Evolutionary conservation across 2,888 invertebrate genomes (phyloP), one percentile per base, ranked within the genome.

Genomic region (Lasioglossum pauxillum): DNA sequence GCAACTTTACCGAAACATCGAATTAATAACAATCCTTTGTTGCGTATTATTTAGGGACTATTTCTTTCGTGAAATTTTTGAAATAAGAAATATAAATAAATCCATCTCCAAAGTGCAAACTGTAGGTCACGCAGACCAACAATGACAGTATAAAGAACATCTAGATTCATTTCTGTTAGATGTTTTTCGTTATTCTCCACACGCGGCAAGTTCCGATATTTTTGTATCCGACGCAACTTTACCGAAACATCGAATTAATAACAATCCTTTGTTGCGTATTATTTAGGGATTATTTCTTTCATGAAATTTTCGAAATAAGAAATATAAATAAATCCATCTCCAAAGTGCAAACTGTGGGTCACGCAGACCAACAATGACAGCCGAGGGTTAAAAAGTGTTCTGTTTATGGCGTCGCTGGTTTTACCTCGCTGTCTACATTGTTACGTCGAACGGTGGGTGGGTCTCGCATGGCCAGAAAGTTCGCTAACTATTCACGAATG

Each of bases 401-500:
- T 67, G 67, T 67, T 67, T 23, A 35, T 19, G 23, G 23, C 67
- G 35, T 64, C 67, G 1, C 23, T 19, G 35, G 67, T 19, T 67
- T 35, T 35, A 31, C 35, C 35, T 3, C 35, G 31, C 1, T 31
- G 35, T 23, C 35, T 31, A 16, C 23, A 19, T 35, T 67, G 67
- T 67, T 67, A 67, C 67, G 19, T 19, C 35, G 31, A 35, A 19
- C 67, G 67, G 23, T 35, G 35, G 67, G 31, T 35, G 35, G 67
- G 31, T 35, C 67, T 23, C 67, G 67, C 31, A 35, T 23, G 67
- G 31, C 35, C 44, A 27, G n/a, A 78, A 60, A 67, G 67, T 67
- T 67, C 8, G 67, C 67, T 67, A 35, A 67, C 67, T 67, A 67
- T 67, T 67, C 67, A 19, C 67, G 67, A 67, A 35, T 14, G 67